A percentile compares a stretch with the other conserved stretches of the same genome.
phyloP scores from a whole-genome alignment of 1,140 invertebrate species.

The Maniola jurtina region DNA sequence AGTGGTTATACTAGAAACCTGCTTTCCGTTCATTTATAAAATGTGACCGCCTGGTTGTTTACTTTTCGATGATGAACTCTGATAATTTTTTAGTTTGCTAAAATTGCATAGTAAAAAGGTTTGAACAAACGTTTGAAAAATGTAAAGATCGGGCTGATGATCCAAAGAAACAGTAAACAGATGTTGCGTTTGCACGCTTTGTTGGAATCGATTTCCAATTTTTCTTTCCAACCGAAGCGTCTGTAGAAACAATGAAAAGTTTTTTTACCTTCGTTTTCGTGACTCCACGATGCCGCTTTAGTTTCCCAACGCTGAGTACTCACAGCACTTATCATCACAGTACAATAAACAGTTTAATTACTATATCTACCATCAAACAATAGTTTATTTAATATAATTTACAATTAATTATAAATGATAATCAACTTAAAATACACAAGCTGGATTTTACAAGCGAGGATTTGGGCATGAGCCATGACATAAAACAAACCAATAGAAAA shows the following conservation, averaged over 20 bases:
- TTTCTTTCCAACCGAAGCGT: slow-evolving; percentile 54
- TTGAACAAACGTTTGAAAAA: not conserved
- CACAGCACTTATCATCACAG: slow-evolving; percentile 78
- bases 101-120: not conserved
- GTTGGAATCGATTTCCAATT: slow-evolving; percentile 57
- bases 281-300: slow-evolving; percentile 79
- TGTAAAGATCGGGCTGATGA: not conserved
- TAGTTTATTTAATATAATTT: slow-evolving; percentile 45
- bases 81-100: not conserved
- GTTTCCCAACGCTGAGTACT: slow-evolving; percentile 73
- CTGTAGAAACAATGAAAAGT: slow-evolving; percentile 72
- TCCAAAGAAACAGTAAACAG: not conserved
- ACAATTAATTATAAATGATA: slow-evolving; percentile 52
- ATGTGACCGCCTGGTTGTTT: slow-evolving; percentile 13
- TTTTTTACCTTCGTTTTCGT: slow-evolving; percentile 78
- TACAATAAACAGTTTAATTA: slow-evolving; percentile 63
- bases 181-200: not conserved
- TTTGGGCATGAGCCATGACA: slow-evolving; percentile 72
- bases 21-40: not conserved
- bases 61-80: slow-evolving; percentile 10
- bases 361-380: slow-evolving; percentile 67
- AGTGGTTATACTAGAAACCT: not conserved
- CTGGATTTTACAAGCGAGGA: slow-evolving; percentile 66
- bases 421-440: slow-evolving; percentile 68
- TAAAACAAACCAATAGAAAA: slow-evolving; percentile 75